Percentiles rank a stretch among this genome's conserved stretches.
Conservation (phyloP, 2,113 vertebrate genomes). For the Podarcis raffonei region DNA sequence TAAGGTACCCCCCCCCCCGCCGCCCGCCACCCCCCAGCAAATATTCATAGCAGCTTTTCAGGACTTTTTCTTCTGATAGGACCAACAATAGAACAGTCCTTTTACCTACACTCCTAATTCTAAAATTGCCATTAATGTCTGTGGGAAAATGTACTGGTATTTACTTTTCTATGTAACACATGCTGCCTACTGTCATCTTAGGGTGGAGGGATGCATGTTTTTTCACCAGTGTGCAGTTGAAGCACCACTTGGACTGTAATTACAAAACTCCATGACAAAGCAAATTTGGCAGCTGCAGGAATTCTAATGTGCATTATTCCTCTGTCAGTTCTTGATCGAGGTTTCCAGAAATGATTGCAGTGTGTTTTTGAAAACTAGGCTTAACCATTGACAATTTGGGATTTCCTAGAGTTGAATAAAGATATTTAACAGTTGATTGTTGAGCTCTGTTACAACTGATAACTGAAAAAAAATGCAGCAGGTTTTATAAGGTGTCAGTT, state of each 20-base stretch:
- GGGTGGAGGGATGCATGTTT: constrained; percentile 50
- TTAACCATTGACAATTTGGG: constrained; percentile 75
- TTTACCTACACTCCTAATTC: constrained; percentile 52
- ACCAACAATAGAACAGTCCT: constrained; percentile 52
- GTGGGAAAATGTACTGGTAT: constrained; percentile 74
- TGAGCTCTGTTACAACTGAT: constrained; percentile 81
- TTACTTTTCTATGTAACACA: constrained; percentile 72
- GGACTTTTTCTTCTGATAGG: constrained; percentile 57
- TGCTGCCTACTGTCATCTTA: constrained; percentile 70
- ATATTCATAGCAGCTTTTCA: constrained; percentile 55
- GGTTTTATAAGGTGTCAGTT: constrained; percentile 81
- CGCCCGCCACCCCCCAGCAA: constrained; percentile 7
- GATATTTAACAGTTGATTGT: constrained; percentile 77
- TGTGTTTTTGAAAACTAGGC: constrained; percentile 78
- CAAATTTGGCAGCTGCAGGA: constrained; percentile 71
- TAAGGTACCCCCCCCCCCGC: neutral
- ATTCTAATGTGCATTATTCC: constrained; percentile 70
- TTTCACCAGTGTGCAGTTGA: constrained; percentile 42
- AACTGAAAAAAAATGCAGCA: constrained; percentile 61
- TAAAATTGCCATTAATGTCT: constrained; percentile 72
- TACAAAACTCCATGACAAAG: constrained; percentile 72
- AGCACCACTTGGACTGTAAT: constrained; percentile 74
- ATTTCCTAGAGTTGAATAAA: constrained; percentile 76
- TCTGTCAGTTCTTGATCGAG: constrained; percentile 79
- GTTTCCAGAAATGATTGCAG: constrained; percentile 77